phyloP scores from a whole-genome alignment of 2,888 invertebrate species.

The Xestoiulus laeticollis region DNA sequence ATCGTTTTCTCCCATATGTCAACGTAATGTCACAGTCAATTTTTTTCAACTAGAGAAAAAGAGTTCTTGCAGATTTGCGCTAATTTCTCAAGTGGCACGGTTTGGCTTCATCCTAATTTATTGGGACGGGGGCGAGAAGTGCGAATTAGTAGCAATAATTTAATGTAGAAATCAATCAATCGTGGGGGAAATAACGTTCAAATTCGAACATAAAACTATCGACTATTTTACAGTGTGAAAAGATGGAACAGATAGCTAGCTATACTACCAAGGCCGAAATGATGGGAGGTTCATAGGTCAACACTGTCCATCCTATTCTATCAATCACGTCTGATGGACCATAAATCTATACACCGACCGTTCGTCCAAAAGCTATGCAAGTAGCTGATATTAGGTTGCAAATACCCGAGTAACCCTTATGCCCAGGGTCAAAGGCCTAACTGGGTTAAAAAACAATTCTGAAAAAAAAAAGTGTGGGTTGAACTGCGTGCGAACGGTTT shows the following conservation, averaged over 20 bases:
- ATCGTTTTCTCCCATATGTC: neutral
- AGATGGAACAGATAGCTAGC: neutral
- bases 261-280: neutral
- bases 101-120: neutral
- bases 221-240: neutral
- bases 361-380: neutral
- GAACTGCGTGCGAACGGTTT: neutral
- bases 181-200: neutral
- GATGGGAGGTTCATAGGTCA: neutral
- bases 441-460: neutral
- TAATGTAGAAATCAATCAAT: neutral
- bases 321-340: neutral
- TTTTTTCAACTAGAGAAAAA: neutral
- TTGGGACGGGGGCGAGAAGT: neutral
- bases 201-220: neutral
- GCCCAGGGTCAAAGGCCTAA: slow-evolving; percentile 15
- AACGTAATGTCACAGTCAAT: neutral
- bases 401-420: neutral
- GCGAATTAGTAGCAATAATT: neutral
- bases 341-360: slow-evolving; percentile 4
- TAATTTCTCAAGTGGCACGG: neutral
- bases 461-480: neutral
- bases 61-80: neutral
- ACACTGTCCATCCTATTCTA: neutral
- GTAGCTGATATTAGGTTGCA: slow-evolving; percentile 5